Evolutionary conservation across 2,113 vertebrate genomes (phyloP).

Genomic region (Peromyscus polionotus): DNA sequence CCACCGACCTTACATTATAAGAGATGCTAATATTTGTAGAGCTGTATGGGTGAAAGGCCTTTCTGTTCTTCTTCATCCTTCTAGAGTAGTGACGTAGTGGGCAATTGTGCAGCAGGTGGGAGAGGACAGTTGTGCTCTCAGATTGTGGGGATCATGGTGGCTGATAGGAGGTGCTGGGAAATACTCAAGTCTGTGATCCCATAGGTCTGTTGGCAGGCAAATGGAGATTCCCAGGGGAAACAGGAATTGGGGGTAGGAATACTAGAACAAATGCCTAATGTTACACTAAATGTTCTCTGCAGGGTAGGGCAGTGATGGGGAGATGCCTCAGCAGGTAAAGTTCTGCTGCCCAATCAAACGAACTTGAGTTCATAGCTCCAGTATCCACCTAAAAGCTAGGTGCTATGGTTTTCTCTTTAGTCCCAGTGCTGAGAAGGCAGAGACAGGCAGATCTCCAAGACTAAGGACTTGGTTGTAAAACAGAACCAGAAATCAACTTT

Average conservation of each 20-base stretch:
- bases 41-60: not conserved
- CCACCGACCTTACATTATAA: not conserved
- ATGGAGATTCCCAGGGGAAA: slow-evolving; percentile 49
- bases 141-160: not conserved
- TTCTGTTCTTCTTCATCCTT: not conserved
- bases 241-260: slow-evolving; percentile 54
- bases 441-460: not conserved
- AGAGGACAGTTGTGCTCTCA: not conserved
- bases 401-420: not conserved
- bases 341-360: not conserved
- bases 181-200: slow-evolving; percentile 28
- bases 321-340: not conserved
- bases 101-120: not conserved
- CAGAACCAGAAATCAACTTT: slow-evolving; percentile 37
- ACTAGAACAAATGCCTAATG: slow-evolving; percentile 13
- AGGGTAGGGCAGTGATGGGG: not conserved
- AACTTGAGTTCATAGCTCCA: not conserved
- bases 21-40: not conserved
- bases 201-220: slow-evolving; percentile 64
- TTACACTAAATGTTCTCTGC: slow-evolving; percentile 61
- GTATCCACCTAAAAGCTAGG: not conserved
- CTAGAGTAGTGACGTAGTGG: not conserved
- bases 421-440: not conserved
- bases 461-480: slow-evolving; percentile 43
- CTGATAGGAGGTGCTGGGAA: slow-evolving; percentile 30